Conservation (phyloP, 2,797 vertebrate genomes). For the Morus bassanus region DNA sequence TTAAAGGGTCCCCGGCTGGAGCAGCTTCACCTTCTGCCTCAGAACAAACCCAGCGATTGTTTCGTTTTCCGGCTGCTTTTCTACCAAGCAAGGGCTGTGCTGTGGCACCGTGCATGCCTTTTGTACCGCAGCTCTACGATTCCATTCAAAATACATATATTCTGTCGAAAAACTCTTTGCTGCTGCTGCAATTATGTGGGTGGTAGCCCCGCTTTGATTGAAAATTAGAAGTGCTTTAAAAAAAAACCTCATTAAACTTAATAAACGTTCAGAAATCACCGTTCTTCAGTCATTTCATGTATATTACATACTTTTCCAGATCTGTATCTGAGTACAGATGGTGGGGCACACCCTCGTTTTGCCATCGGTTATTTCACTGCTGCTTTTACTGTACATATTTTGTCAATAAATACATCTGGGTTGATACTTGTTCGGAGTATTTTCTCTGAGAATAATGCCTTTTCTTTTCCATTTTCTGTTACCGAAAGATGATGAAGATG, state of each 20-base stretch:
- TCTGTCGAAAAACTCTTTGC: not conserved
- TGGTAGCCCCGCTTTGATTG: not conserved
- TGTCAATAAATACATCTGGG: not conserved
- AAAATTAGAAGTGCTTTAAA: not conserved
- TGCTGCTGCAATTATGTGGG: not conserved
- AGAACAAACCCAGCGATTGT: constrained; percentile 81
- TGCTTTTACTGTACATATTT: not conserved
- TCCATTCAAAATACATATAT: not conserved
- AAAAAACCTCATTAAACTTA: not conserved
- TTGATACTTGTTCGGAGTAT: not conserved
- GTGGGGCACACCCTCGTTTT: not conserved
- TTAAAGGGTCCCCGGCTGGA: constrained; percentile 88
- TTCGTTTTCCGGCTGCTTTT: constrained; percentile 73
- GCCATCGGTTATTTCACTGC: not conserved
- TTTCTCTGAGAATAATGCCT: not conserved
- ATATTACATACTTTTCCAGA: not conserved
- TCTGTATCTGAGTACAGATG: not conserved
- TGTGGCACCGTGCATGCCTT: not conserved
- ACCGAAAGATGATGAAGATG: constrained; percentile 83
- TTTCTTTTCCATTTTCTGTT: not conserved
- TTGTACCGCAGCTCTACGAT: not conserved
- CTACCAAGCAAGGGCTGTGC: not conserved
- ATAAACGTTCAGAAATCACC: not conserved
- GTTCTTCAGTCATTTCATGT: not conserved
- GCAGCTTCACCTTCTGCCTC: constrained; percentile 78